These are phyloP conservation scores for Homalodisca vitripennis DNA, from an alignment of 1,140 invertebrate species.

Conservation along the genomic window DNA sequence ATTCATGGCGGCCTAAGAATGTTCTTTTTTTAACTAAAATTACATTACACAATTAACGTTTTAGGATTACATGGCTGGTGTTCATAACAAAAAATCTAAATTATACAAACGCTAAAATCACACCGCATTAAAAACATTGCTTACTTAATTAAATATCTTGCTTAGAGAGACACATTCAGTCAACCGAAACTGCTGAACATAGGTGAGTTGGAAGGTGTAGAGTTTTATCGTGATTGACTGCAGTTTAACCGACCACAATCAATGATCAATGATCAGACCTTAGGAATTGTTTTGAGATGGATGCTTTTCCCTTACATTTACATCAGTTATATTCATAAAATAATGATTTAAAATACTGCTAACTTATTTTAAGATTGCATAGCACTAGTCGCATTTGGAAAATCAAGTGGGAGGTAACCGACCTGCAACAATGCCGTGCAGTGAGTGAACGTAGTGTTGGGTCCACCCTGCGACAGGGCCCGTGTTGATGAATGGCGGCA, in stretches of 20 bases:
- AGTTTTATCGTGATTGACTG: background rate
- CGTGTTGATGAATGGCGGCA: background rate
- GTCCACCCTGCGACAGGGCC: background rate
- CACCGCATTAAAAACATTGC: too few species aligned
- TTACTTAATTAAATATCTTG: too few species aligned
- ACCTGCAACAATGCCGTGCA: conserved; percentile 8
- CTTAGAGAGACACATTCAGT: too few species aligned
- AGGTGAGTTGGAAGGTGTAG: too few species aligned
- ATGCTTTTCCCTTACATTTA: background rate
- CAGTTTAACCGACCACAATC: background rate
- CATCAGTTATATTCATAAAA: background rate
- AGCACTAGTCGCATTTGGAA: background rate
- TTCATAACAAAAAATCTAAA: too few species aligned
- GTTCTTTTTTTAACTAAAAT: too few species aligned
- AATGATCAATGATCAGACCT: background rate
- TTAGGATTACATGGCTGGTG: too few species aligned
- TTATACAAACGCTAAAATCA: too few species aligned
- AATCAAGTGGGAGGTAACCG: background rate
- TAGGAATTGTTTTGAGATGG: background rate
- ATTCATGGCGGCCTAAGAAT: too few species aligned
- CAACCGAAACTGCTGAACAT: too few species aligned
- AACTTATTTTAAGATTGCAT: background rate
- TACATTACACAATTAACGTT: too few species aligned
- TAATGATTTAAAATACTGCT: background rate
- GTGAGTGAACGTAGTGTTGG: background rate